Base-by-base conservation (phyloP, 2,888 invertebrate species). In the Chydorus sphaericus region DNA sequence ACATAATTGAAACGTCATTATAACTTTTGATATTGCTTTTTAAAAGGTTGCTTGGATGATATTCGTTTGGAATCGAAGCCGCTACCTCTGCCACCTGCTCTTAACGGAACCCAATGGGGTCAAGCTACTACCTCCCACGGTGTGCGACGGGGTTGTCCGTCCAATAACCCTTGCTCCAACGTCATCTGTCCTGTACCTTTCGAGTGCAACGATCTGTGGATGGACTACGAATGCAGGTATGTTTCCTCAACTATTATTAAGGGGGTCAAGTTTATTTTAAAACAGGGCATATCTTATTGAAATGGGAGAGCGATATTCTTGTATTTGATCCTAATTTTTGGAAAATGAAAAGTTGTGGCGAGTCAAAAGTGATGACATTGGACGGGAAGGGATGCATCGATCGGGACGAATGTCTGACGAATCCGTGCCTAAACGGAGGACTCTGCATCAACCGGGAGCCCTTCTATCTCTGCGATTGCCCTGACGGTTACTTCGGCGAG, bases 201-300 rank as follows among this genome's bases (percentile, higher is more conserved):
- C 70, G 90, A 90, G 66, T 96, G 93, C 72, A 86, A 90, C 61
- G 94, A 92, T 73, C 80, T 96, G 14, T 97, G 97, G 96, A 96
- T 96, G 71, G 88, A 90, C 72, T 91, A 92, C 67, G 93, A 94
- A 70, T 97, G 97, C 90, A 91, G 93, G 90, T 97, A 74, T 85
- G 90, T 84, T 68, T 14, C 23, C 16, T 28, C 7, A 10, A 11
- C 26, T n/a, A 53, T 53, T 53, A 48, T n/a, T n/a, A n/a, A n/a
- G n/a, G n/a, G n/a, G n/a, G n/a, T n/a, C n/a, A n/a, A n/a, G n/a
- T n/a, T n/a, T n/a, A n/a, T n/a, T n/a, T n/a, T n/a, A n/a, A n/a
- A n/a, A n/a, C n/a, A n/a, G n/a, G n/a, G n/a, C n/a, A n/a, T n/a
- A n/a, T n/a, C n/a, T n/a, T n/a, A n/a, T n/a, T n/a, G n/a, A n/a